Evolutionary conservation across 2,888 invertebrate species (phyloP).

Genomic region (Mystacides longicornis): DNA sequence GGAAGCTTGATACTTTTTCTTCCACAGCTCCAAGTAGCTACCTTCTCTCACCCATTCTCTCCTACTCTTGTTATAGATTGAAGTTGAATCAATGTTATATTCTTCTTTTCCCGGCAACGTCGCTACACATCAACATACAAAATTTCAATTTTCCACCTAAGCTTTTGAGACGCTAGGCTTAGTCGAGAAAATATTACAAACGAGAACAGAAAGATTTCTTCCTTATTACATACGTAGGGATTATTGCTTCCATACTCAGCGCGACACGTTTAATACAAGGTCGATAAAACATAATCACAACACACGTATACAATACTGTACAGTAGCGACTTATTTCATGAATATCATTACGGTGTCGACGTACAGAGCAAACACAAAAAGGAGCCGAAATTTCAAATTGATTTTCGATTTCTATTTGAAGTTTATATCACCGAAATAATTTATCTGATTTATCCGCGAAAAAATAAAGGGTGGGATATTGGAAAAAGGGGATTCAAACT

Average conservation of each 20-base stretch:
- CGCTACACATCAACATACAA: conserved; percentile 12
- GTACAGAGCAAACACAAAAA: no score
- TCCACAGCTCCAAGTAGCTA: no score
- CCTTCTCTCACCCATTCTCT: neutral
- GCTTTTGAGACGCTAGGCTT: conserved; percentile 12
- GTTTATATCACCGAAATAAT: no score
- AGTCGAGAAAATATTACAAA: conserved; percentile 11
- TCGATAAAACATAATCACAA: neutral
- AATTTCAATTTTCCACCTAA: conserved; percentile 15
- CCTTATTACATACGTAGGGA: conserved; percentile 8
- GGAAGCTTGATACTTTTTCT: neutral
- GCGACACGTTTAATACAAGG: neutral
- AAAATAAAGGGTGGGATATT: no score
- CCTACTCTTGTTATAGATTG: conserved; percentile 6
- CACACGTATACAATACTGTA: no score
- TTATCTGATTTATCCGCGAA: no score
- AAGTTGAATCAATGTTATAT: conserved; percentile 15
- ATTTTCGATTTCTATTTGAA: no score
- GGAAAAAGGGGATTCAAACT: no score
- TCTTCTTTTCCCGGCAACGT: conserved; percentile 2
- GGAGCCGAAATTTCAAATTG: no score
- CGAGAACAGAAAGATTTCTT: conserved; percentile 6
- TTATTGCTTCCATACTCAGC: conserved; percentile 8
- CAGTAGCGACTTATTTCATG: no score
- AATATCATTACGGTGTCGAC: no score